Percentiles rank a stretch among this genome's conserved stretches.
phyloP scores from a whole-genome alignment of 1,140 invertebrate genomes.

The Callitettix versicolor region DNA sequence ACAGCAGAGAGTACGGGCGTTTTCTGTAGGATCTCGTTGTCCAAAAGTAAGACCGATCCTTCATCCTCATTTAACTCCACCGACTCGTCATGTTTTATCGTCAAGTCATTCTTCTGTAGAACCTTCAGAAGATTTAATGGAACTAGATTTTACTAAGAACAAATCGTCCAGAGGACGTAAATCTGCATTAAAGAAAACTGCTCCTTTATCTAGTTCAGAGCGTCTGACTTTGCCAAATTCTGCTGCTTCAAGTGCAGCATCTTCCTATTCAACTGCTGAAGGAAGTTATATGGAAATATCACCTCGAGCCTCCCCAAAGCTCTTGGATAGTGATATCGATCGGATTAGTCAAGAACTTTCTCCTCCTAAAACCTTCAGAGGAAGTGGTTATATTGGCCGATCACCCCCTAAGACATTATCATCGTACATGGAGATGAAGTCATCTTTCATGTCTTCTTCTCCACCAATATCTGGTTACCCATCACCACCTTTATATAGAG shows the following conservation, averaged over 20 bases:
- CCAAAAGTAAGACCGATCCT: conserved; percentile 23
- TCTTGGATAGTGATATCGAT: conserved; percentile 9
- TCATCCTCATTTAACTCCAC: conserved; percentile 10
- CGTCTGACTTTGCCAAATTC: conserved; percentile 18
- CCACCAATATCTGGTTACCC: conserved; percentile 18
- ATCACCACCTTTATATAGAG: conserved; percentile 19
- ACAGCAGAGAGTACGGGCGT: conserved; percentile 45
- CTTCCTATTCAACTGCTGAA: conserved; percentile 24
- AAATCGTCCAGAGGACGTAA: conserved; percentile 13
- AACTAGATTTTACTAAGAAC: conserved; percentile 55
- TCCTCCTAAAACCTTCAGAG: conserved; percentile 15
- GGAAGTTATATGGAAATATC: conserved; percentile 26
- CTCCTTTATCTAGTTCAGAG: conserved; percentile 18
- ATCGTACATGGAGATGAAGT: conserved; percentile 9
- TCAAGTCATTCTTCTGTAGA: conserved; percentile 50
- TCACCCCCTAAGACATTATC: conserved; percentile 22
- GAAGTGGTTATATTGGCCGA: conserved; percentile 16
- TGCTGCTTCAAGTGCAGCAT: conserved; percentile 17
- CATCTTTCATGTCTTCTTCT: conserved; percentile 12
- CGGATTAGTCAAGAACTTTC: conserved; percentile 9
- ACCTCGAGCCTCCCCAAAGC: conserved; percentile 23
- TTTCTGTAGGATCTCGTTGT: conserved; percentile 51
- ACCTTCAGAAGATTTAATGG: conserved; percentile 66
- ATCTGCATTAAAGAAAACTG: conserved; percentile 14
- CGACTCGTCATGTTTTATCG: conserved; percentile 36